phyloP scores from a whole-genome alignment of 2,888 invertebrate species.

The Pachydiplax longipennis region DNA sequence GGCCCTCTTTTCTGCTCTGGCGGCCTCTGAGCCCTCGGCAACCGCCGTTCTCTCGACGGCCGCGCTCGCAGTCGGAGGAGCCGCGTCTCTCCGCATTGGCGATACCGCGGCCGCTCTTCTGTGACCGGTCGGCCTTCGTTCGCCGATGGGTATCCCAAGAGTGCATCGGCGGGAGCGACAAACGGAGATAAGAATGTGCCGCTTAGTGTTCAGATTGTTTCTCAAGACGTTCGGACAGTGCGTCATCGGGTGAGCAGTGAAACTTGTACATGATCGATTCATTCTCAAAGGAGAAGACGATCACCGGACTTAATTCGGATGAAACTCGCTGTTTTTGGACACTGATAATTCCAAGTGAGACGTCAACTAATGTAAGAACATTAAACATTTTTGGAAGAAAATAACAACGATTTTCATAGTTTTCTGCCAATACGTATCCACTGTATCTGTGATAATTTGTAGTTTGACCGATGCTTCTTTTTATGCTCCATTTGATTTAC shows the following conservation, averaged over 20 bases:
- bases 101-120: constrained; percentile 61
- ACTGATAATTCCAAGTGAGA: constrained; percentile 7
- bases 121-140: constrained; percentile 50
- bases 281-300: neutral
- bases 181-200: neutral
- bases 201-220: neutral
- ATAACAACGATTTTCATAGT: constrained; percentile 14
- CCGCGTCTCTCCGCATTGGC: constrained; percentile 59
- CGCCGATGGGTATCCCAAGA: neutral
- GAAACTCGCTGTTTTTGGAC: neutral
- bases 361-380: neutral
- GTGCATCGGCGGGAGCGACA: neutral
- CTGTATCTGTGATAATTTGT: constrained; percentile 43
- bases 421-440: constrained; percentile 41
- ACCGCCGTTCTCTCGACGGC: constrained; percentile 60
- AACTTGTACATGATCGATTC: neutral
- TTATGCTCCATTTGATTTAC: neutral
- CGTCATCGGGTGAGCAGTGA: neutral
- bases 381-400: constrained; percentile 23
- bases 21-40: constrained; percentile 12
- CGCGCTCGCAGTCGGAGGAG: constrained; percentile 58
- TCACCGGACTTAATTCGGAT: neutral
- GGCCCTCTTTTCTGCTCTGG: constrained; percentile 58
- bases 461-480: constrained; percentile 23
- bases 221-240: neutral